Evolutionary conservation across 2,888 invertebrate species (phyloP).

Genomic region (Limnephilus rhombicus): DNA sequence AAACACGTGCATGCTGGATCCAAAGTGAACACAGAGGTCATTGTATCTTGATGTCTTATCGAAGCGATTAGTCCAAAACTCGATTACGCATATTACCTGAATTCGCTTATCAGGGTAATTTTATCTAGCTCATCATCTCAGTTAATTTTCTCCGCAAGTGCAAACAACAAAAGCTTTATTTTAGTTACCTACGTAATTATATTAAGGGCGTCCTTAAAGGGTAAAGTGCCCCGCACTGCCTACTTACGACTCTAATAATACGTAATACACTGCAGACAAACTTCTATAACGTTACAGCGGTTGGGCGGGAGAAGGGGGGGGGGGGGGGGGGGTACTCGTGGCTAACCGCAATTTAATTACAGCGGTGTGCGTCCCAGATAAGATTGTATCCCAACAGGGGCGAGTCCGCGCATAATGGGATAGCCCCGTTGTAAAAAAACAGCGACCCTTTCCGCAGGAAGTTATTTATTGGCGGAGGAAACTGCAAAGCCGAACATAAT

Average conservation of each 20-base stretch:
- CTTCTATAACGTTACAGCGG: constrained; percentile 11
- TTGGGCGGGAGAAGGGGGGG: not conserved
- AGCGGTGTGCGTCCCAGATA: constrained; percentile 62
- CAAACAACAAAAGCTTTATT: not conserved
- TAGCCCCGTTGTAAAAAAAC: constrained; percentile 56
- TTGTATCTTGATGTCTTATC: not conserved
- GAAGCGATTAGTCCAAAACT: not conserved
- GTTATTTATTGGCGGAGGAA: constrained; percentile 45
- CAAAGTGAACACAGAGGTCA: not conserved
- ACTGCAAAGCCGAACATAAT: constrained; percentile 55
- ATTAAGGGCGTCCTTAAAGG: constrained; percentile 1
- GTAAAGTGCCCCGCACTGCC: not conserved
- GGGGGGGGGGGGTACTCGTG: constrained; percentile 15
- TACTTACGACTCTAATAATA: constrained; percentile 3
- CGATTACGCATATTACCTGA: not conserved
- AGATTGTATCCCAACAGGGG: constrained; percentile 61
- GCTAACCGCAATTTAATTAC: constrained; percentile 66
- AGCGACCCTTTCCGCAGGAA: constrained; percentile 48
- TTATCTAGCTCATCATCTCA: not conserved
- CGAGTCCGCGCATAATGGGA: constrained; percentile 64
- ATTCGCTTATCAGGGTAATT: not conserved
- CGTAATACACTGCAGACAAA: constrained; percentile 26
- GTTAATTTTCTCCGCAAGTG: not conserved
- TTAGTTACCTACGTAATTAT: not conserved
- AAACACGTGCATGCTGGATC: no score